phyloP scores from a whole-genome alignment of 92 coral and sea anemone genomes.

The Heteractis magnifica region DNA sequence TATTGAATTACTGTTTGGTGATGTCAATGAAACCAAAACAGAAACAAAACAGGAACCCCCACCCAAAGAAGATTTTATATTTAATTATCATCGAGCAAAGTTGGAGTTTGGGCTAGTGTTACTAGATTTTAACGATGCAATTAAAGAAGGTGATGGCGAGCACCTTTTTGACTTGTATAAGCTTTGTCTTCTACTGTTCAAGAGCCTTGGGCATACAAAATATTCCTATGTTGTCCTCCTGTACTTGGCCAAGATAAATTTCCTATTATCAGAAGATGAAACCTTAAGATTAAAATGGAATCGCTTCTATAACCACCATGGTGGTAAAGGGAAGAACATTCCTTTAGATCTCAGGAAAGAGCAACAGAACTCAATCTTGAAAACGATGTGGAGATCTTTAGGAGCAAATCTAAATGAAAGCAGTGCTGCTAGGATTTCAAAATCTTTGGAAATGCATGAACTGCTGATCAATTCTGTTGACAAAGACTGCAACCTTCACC shows the following conservation, averaged over 20 bases:
- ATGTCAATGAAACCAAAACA: slow-evolving; percentile 48
- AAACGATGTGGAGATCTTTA: slow-evolving; percentile 59
- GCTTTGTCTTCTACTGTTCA: slow-evolving; percentile 42
- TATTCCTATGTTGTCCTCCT: slow-evolving; percentile 72
- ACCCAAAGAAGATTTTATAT: slow-evolving; percentile 29
- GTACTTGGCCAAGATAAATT: slow-evolving; percentile 51
- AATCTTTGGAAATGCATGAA: slow-evolving; percentile 45
- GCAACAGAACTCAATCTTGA: slow-evolving; percentile 50
- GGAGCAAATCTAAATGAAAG: slow-evolving; percentile 57
- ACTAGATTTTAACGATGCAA: slow-evolving; percentile 51
- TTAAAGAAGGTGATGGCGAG: slow-evolving; percentile 66
- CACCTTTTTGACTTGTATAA: slow-evolving; percentile 54
- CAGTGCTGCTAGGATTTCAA: slow-evolving; percentile 42
- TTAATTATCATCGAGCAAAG: slow-evolving; percentile 70
- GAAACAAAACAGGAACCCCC: slow-evolving; percentile 10
- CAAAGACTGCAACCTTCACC: slow-evolving; percentile 42
- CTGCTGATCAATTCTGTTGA: slow-evolving; percentile 44
- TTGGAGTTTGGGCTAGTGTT: slow-evolving; percentile 57
- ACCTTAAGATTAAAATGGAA: slow-evolving; percentile 60
- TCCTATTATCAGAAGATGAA: slow-evolving; percentile 32
- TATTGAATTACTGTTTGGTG: slow-evolving; percentile 55
- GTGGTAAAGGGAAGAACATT: slow-evolving; percentile 45
- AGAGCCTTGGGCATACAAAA: slow-evolving; percentile 54
- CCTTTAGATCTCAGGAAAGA: slow-evolving; percentile 62
- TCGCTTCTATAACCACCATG: slow-evolving; percentile 69